Base-by-base conservation (phyloP, 2,797 vertebrate species). In the Enteromius treurensis region DNA sequence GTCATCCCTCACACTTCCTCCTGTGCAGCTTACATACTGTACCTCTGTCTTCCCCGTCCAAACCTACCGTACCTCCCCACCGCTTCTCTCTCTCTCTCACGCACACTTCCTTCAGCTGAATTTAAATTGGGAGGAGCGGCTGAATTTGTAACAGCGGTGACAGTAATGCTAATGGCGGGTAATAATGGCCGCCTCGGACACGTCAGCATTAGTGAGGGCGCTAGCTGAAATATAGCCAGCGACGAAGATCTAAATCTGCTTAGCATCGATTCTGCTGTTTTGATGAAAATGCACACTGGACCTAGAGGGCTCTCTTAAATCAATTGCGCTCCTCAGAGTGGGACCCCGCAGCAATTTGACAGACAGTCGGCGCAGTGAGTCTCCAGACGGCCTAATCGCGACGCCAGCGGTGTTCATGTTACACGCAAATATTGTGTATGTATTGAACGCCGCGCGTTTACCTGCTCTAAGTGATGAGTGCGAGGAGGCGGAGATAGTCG, bases 221-320 rank as follows among this genome's bases (percentile, higher is more conserved):
- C 79, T 82, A 81, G 74, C 82, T 89, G 88, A 89, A 88, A 87
- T 86, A 90, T 88, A 87, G 84, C 86, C 80, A 71, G 68, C 67
- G 80, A 88, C 87, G 85, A 83, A 80, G 83, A 84, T 89, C 85
- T 88, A 88, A 90, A 90, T 88, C 85, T 84, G 86, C 85, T 90
- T 88, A 87, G 83, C 87, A 89, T 88, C 73, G 89, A 88, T 89
- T 90, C 86, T 87, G 85, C 83, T 81, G 85, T 86, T 89, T 86
- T 82, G 81, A 88, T 89, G 86, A 90, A 87, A 90, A 87, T 88
- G 85, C 86, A 88, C 85, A 76, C 64, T 60, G 76, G 75, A 84
- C 87, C 83, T 84, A 45, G 64, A 88, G 86, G 88, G 85, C 86
- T 85, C 70, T 81, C 84, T 87, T 87, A 88, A 90, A 88, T 88